Conservation (phyloP, 2,888 invertebrate genomes). For the Drosophila hamatofila region DNA sequence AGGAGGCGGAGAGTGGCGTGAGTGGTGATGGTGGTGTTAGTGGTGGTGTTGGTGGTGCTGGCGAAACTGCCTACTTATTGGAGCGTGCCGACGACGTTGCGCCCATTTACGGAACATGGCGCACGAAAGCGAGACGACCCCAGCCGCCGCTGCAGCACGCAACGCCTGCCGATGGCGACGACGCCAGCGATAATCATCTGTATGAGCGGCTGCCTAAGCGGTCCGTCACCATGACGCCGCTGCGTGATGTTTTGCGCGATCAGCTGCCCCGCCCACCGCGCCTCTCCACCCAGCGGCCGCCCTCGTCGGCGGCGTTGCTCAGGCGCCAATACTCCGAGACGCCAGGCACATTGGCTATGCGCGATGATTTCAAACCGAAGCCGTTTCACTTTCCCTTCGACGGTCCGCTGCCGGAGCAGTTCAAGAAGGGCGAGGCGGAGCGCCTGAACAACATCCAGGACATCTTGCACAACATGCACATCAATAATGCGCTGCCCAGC, state of each 20-base stretch:
- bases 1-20: conserved; percentile 27
- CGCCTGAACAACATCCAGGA: conserved; percentile 83
- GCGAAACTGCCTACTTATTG: conserved; percentile 83
- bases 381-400: conserved; percentile 84
- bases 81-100: conserved; percentile 81
- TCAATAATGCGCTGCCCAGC: conserved; percentile 49
- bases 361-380: conserved; percentile 79
- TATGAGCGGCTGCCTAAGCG: conserved; percentile 82
- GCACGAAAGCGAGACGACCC: conserved; percentile 84
- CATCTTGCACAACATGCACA: conserved; percentile 80
- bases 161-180: conserved; percentile 41
- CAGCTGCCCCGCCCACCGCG: conserved; percentile 82
- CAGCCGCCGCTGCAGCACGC: conserved; percentile 69
- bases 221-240: conserved; percentile 81
- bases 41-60: conserved; percentile 35
- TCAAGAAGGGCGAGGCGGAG: conserved; percentile 72
- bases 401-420: conserved; percentile 83
- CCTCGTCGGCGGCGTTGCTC: conserved; percentile 63
- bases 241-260: conserved; percentile 72
- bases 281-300: conserved; percentile 73
- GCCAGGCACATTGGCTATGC: conserved; percentile 54
- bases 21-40: conserved; percentile 9
- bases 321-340: conserved; percentile 75
- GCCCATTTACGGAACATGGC: conserved; percentile 83
- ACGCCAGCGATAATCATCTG: conserved; percentile 64